Percentiles rank a stretch among this genome's conserved stretches.
Evolutionary conservation across 1,140 invertebrate species (phyloP).

Genomic region (Pseudoatta argentina): DNA sequence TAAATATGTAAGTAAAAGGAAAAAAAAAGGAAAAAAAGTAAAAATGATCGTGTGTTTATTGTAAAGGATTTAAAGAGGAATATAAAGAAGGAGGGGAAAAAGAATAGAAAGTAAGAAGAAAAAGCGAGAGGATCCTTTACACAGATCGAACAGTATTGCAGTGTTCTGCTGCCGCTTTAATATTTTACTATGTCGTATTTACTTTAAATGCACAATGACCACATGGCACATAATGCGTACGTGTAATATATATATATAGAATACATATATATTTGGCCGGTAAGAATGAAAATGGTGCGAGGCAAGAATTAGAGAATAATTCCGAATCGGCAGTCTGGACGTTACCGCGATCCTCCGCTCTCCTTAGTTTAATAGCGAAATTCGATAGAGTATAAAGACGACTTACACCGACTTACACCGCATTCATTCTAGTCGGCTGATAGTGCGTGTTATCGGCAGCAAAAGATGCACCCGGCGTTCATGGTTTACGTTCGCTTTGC

Average conservation of each 20-base stretch:
- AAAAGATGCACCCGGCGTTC: background rate
- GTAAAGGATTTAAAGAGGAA: conserved; percentile 48
- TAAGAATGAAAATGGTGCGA: conserved; percentile 42
- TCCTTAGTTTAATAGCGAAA: conserved; percentile 22
- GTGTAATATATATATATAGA: conserved; percentile 49
- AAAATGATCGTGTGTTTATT: background rate
- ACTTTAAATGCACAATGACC: conserved; percentile 79
- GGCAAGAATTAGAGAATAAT: background rate
- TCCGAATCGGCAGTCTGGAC: background rate
- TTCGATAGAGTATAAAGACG: background rate
- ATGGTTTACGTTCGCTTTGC: conserved; percentile 32
- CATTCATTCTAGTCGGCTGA: conserved; percentile 35
- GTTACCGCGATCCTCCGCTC: background rate
- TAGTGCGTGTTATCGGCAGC: conserved; percentile 41
- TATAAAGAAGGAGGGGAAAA: conserved; percentile 6
- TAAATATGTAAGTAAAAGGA: conserved; percentile 72
- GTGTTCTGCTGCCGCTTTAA: conserved; percentile 76
- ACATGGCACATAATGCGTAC: conserved; percentile 56
- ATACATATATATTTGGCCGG: conserved; percentile 49
- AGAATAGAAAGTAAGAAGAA: conserved; percentile 25
- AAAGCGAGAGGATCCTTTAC: conserved; percentile 68
- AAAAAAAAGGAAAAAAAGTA: conserved; percentile 14
- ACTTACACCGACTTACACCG: background rate
- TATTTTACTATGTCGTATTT: conserved; percentile 77
- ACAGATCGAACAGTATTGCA: conserved; percentile 77